Evolutionary conservation across 2,113 vertebrate species (phyloP).

Genomic region (Antechinus stuartii): DNA sequence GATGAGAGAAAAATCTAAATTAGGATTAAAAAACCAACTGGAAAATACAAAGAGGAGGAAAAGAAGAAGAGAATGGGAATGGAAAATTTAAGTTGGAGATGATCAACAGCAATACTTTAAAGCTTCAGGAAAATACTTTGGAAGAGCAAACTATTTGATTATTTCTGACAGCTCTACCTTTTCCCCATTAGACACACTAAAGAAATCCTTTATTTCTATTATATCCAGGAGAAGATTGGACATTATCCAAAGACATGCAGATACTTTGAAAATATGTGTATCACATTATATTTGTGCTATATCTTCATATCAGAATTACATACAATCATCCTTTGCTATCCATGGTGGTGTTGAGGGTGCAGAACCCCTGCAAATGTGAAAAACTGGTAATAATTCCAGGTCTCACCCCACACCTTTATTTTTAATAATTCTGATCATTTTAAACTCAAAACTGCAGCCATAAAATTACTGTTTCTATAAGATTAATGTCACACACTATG

Average conservation of each 20-base stretch:
- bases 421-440: background rate
- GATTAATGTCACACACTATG: background rate
- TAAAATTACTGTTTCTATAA: background rate
- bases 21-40: background rate
- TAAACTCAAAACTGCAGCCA: background rate
- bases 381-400: background rate
- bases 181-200: background rate
- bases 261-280: background rate
- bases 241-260: background rate
- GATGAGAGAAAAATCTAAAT: background rate
- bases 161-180: background rate
- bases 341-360: background rate
- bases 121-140: background rate
- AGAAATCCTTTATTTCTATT: background rate
- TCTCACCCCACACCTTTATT: background rate
- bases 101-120: background rate
- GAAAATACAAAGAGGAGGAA: background rate
- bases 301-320: background rate
- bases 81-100: background rate
- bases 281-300: background rate
- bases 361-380: background rate
- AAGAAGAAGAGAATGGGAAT: background rate
- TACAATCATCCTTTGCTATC: background rate
- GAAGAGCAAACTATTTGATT: background rate
- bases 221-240: background rate